Evolutionary conservation across 2,113 vertebrate species (phyloP).

Genomic region (Platysternon megacephalum): DNA sequence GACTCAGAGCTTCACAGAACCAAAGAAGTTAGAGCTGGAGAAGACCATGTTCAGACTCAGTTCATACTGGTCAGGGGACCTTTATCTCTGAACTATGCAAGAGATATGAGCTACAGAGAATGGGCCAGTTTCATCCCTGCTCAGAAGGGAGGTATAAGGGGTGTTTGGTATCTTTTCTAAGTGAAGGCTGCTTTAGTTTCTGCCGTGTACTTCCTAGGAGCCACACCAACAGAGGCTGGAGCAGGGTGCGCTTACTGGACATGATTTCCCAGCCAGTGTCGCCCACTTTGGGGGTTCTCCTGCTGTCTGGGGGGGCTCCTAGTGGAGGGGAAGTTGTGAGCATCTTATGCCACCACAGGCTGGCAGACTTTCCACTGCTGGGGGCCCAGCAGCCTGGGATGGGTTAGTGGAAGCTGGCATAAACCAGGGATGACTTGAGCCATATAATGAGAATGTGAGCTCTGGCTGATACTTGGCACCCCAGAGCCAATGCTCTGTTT

Average conservation of each 20-base stretch:
- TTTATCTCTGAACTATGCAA: background rate
- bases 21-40: background rate
- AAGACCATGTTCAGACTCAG: background rate
- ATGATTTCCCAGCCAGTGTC: background rate
- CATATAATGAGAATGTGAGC: background rate
- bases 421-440: background rate
- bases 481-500: background rate
- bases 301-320: background rate
- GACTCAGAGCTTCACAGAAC: background rate
- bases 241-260: background rate
- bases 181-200: background rate
- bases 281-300: background rate
- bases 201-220: background rate
- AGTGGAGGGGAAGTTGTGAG: background rate
- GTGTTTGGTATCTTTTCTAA: background rate
- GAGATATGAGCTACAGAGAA: background rate
- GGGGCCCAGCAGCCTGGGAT: background rate
- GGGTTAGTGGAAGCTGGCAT: background rate
- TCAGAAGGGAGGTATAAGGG: background rate
- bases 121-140: background rate
- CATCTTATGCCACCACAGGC: background rate
- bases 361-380: background rate
- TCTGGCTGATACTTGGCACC: background rate
- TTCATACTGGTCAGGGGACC: background rate
- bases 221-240: background rate